Evolutionary conservation across 2,113 vertebrate species (phyloP), one percentile per base, ranked within the genome.

Genomic region (Dendrocopos noguchii): DNA sequence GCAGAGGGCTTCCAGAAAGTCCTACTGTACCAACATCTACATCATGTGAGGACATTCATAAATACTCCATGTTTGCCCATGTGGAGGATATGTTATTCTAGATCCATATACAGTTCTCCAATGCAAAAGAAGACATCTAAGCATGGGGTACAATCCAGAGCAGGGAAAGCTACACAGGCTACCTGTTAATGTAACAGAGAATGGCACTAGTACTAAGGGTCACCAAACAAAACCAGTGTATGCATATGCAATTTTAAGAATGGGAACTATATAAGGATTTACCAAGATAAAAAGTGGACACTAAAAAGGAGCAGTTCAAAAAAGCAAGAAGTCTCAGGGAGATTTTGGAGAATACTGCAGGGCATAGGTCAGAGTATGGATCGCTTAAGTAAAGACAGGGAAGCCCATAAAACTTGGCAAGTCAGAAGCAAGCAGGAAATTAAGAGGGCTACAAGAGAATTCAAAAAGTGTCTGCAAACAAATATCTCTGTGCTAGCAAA

Each of bases 351-450:
- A 59, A 17, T 70, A 67, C 15, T 74, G 31, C 24, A 80, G 65
- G 77, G 47, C 83, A 86, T 5, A 76, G 83, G 68, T 83, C 80
- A 93, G 70, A 77, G 91, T 92, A 88, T 14, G 15, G 33, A 65
- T 81, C 83, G 61, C 44, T 70, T 52, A 64, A 77, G 52, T 34
- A 82, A 80, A 74, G 80, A 71, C 65, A 74, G 53, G 19, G 19
- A 68, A 94, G 47, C 16, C 53, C 31, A 75, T 68, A 92, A 90
- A 92, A 93, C 16, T 83, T 1, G 14, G 68, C 68, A 92, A 88
- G 73, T 36, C 42, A 88, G 77, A 83, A 3, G 14, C 80, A 88
- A 92, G 77, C 57, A 95, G 93, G 61, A 94, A 96, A 90, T 93
- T 80, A 77, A 87, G 57, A 67, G 7, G 6, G 22, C 73, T 90